Percentiles rank a stretch among this genome's conserved stretches.
Evolutionary conservation across 2,113 vertebrate genomes (phyloP).

Genomic region (Tricholaema leucomelas): DNA sequence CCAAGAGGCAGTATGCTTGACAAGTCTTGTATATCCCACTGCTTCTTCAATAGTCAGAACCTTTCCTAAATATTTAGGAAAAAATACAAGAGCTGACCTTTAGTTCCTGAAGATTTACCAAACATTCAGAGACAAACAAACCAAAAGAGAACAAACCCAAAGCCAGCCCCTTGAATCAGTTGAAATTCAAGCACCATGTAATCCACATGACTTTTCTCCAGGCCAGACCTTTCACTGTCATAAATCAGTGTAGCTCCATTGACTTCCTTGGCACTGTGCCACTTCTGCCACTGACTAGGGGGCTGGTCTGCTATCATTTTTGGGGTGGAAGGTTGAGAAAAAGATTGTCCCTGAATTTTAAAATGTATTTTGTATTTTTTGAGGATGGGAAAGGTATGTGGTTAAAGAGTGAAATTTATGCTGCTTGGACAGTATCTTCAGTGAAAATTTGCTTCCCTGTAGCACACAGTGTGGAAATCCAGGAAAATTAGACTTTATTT

Average conservation of each 20-base stretch:
- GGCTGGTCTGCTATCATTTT: background rate
- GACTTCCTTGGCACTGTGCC: background rate
- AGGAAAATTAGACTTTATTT: background rate
- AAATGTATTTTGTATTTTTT: background rate
- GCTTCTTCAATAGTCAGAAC: background rate
- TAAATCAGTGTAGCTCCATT: background rate
- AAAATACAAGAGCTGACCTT: background rate
- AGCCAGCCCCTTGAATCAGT: background rate
- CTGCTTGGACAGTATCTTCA: background rate
- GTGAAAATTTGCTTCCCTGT: background rate
- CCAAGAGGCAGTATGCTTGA: background rate
- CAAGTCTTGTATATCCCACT: background rate
- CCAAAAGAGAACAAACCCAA: background rate
- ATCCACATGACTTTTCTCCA: background rate
- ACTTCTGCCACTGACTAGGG: background rate
- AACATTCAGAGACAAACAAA: background rate
- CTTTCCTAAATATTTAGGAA: background rate
- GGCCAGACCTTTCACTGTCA: background rate
- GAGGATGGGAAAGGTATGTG: background rate
- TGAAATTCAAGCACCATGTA: background rate
- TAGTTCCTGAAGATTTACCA: background rate
- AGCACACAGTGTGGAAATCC: background rate
- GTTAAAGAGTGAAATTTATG: background rate
- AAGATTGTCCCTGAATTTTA: background rate
- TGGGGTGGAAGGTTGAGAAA: background rate